These are phyloP conservation scores for Megalops atlanticus DNA, from an alignment of 2,113 vertebrate species.

Conservation along the genomic window DNA sequence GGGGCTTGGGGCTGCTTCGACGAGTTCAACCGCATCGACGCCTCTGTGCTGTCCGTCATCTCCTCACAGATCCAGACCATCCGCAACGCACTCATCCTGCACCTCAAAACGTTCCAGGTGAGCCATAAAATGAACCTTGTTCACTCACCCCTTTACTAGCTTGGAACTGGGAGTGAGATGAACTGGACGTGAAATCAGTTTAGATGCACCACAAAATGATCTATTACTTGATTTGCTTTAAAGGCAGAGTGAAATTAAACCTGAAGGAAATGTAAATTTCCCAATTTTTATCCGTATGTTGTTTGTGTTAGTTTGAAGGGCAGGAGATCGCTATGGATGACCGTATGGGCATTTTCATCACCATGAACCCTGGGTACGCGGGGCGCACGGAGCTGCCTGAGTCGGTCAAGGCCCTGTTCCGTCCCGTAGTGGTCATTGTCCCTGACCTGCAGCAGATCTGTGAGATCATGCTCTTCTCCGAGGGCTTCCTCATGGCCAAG, in stretches of 20 bases:
- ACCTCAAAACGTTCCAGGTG: constrained; percentile 84
- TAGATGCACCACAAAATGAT: not conserved
- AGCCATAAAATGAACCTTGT: constrained; percentile 37
- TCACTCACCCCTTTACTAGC: no score
- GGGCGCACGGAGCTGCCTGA: constrained; percentile 94
- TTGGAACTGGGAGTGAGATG: no score
- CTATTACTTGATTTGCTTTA: not conserved
- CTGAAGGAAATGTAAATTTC: not conserved
- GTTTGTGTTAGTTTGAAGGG: constrained; percentile 83
- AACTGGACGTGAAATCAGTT: no score
- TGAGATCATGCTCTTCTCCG: constrained; percentile 98
- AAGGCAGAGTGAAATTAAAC: not conserved
- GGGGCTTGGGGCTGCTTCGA: constrained; percentile 98
- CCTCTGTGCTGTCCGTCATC: constrained; percentile 95
- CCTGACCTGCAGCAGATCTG: constrained; percentile 97
- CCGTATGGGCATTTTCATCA: constrained; percentile 95
- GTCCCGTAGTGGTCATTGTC: constrained; percentile 93
- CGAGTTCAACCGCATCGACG: constrained; percentile 95
- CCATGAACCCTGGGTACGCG: constrained; percentile 96
- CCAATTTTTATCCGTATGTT: not conserved
- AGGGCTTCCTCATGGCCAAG: constrained; percentile 92
- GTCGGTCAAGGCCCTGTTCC: constrained; percentile 93
- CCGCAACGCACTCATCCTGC: constrained; percentile 86
- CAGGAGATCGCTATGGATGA: constrained; percentile 86
- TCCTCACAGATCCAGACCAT: constrained; percentile 96